A percentile compares a stretch with the other conserved stretches of the same genome.
Evolutionary conservation across 2,113 vertebrate species (phyloP).

Genomic region (Columbina picui): DNA sequence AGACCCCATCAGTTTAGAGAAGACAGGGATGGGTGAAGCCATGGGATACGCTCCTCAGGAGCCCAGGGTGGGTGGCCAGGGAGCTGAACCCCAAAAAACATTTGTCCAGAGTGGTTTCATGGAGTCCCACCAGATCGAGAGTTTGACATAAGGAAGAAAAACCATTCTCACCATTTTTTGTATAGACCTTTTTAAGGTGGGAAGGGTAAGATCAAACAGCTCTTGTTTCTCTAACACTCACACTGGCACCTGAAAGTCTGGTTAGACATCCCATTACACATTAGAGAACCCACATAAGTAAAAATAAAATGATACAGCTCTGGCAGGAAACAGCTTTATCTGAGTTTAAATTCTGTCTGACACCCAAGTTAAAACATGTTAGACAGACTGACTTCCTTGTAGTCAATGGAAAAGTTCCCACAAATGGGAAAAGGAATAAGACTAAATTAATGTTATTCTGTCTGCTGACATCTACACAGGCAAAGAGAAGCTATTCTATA

Average conservation of each 20-base stretch:
- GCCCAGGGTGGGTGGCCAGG: fast-evolving
- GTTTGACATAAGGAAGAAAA: not conserved
- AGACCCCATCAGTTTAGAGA: not conserved
- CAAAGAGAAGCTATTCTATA: not conserved
- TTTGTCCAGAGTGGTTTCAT: not conserved
- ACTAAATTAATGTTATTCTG: not conserved
- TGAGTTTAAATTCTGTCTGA: not conserved
- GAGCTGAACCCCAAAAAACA: not conserved
- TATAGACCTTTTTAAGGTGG: not conserved
- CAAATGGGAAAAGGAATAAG: not conserved
- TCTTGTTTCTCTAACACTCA: not conserved
- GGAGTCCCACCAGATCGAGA: not conserved
- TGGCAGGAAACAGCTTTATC: not conserved
- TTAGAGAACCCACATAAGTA: not conserved
- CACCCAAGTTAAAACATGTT: not conserved
- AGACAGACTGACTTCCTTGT: not conserved
- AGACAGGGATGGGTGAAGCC: not conserved
- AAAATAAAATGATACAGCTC: not conserved
- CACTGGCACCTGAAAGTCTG: not conserved
- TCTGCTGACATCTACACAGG: not conserved
- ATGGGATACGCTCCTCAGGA: fast-evolving
- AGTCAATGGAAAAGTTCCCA: not conserved
- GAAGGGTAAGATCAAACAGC: not conserved
- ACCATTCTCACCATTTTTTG: not conserved
- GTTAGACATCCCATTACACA: not conserved